Evolutionary conservation across 2,113 vertebrate genomes (phyloP).

Genomic region (Malurus cyaneus): DNA sequence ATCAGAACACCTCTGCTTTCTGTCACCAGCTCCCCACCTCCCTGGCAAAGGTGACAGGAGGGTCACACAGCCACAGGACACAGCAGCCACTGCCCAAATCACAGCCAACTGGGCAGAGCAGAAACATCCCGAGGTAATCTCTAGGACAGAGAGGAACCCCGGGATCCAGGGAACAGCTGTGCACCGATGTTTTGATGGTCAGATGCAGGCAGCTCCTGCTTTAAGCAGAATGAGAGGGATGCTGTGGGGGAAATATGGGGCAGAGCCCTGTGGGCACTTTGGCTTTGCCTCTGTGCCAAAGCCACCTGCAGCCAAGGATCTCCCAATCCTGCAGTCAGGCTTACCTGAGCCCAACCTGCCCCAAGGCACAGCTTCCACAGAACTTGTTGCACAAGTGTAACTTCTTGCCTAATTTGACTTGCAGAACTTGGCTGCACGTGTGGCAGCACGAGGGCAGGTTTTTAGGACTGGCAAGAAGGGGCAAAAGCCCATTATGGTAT

Average conservation of each 20-base stretch:
- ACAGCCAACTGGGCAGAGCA: neutral
- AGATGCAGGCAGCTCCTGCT: neutral
- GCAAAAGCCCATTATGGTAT: slow-evolving; percentile 6
- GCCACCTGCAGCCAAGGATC: neutral
- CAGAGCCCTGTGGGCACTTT: neutral
- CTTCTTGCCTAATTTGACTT: slow-evolving; percentile 25
- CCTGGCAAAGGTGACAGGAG: neutral
- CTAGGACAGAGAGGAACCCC: neutral
- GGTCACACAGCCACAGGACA: neutral
- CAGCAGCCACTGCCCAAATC: neutral
- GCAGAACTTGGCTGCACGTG: neutral
- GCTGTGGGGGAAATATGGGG: too few species aligned
- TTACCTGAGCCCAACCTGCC: neutral
- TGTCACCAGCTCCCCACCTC: neutral
- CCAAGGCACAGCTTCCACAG: slow-evolving; percentile 12
- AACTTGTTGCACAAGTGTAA: slow-evolving; percentile 39
- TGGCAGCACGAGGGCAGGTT: neutral
- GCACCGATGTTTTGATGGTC: neutral
- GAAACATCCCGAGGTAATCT: neutral
- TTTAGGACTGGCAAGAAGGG: slow-evolving; percentile 26
- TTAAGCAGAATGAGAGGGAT: neutral
- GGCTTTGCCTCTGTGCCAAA: neutral
- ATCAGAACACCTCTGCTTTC: neutral
- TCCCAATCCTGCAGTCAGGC: neutral
- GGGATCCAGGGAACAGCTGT: neutral